Conservation (phyloP, 2,888 invertebrate species). For the Cephus spinipes region DNA sequence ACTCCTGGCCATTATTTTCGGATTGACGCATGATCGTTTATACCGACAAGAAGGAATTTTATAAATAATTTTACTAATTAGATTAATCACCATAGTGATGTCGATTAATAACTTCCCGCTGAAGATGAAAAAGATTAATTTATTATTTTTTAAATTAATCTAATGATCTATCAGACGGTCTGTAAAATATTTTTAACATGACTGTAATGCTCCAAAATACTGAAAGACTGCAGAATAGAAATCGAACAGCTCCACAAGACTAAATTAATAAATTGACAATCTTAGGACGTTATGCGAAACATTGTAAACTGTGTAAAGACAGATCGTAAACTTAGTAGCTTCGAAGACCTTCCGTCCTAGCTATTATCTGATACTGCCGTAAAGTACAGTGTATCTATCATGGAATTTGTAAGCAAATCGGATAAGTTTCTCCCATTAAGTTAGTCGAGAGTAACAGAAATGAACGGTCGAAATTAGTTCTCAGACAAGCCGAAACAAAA, state of each 20-base stretch:
- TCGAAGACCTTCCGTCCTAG: not conserved
- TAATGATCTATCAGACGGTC: not conserved
- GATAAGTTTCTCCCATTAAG: constrained; percentile 3
- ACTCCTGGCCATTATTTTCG: not conserved
- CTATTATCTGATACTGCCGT: not conserved
- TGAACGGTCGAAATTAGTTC: constrained; percentile 20
- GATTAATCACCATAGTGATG: not conserved
- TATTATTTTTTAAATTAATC: not conserved
- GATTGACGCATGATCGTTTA: not conserved
- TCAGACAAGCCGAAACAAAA: constrained; percentile 26
- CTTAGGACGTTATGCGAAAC: not conserved
- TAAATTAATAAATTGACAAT: not conserved
- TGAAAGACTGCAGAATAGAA: not conserved
- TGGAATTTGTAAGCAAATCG: not conserved
- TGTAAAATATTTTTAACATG: not conserved
- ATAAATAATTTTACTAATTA: not conserved
- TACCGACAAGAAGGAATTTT: not conserved
- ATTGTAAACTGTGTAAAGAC: not conserved
- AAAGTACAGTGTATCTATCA: not conserved
- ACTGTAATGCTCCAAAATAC: no score
- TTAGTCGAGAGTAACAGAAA: constrained; percentile 3
- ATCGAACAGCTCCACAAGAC: not conserved
- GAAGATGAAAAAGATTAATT: not conserved
- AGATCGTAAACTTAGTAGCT: not conserved
- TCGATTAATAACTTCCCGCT: not conserved